These are phyloP conservation scores for Camponotus fellah DNA, from an alignment of 2,888 invertebrate genomes.

Conservation along the genomic window DNA sequence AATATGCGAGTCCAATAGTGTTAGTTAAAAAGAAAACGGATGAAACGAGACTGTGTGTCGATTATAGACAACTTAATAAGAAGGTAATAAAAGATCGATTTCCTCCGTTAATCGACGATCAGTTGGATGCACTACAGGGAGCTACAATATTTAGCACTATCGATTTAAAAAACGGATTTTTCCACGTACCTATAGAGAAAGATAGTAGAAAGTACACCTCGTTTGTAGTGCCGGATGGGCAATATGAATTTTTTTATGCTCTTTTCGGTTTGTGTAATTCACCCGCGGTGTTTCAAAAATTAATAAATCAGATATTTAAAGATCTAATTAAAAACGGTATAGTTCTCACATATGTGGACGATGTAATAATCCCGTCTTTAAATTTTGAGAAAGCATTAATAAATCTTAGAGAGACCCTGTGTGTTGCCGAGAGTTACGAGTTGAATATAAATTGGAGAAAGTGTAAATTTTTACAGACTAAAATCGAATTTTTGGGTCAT, in stretches of 20 bases:
- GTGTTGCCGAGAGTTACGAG: background rate
- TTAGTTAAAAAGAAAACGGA: conserved; percentile 36
- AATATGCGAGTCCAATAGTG: conserved; percentile 54
- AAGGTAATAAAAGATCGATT: background rate
- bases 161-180: background rate
- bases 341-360: background rate
- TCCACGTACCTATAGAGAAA: background rate
- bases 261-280: background rate
- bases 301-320: background rate
- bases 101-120: conserved; percentile 14
- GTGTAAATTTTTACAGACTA: background rate
- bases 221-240: background rate
- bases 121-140: background rate
- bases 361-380: background rate
- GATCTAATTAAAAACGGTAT: background rate
- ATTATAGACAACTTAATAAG: background rate
- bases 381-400: background rate
- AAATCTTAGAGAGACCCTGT: background rate
- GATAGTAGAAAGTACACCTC: background rate
- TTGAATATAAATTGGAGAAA: background rate
- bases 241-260: background rate
- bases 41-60: background rate
- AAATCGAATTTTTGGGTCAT: background rate
- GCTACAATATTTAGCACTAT: background rate
- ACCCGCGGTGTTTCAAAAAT: background rate